Evolutionary conservation across 2,888 invertebrate species (phyloP).

Genomic region (Dasysyrphus albostriatus): DNA sequence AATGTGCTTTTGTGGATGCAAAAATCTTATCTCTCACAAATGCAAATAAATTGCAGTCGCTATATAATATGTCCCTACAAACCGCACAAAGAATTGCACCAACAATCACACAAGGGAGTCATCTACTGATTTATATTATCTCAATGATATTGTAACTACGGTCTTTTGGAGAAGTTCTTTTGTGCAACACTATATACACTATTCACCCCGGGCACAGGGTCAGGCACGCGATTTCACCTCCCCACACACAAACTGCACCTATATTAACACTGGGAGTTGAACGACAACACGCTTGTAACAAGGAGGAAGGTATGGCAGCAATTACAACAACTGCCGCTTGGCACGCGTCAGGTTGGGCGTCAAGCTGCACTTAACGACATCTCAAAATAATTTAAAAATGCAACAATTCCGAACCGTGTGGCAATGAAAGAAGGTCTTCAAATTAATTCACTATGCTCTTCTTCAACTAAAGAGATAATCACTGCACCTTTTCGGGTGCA

Average conservation of each 20-base stretch:
- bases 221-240: slow-evolving; percentile 50
- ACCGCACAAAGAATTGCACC: slow-evolving; percentile 39
- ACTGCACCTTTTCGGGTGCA: slow-evolving; percentile 41
- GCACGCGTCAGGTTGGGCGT: slow-evolving; percentile 65
- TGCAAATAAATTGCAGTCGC: slow-evolving; percentile 49
- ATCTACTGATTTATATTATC: slow-evolving; percentile 58
- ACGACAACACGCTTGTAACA: slow-evolving; percentile 9
- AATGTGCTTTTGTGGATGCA: slow-evolving; percentile 10
- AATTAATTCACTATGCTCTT: slow-evolving; percentile 6
- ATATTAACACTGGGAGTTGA: slow-evolving; percentile 43
- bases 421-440: slow-evolving; percentile 18
- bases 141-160: slow-evolving; percentile 26
- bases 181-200: background rate
- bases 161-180: slow-evolving; percentile 18
- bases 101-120: slow-evolving; percentile 20
- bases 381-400: slow-evolving; percentile 15
- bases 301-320: slow-evolving; percentile 15
- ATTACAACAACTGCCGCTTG: slow-evolving; percentile 41
- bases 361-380: slow-evolving; percentile 43
- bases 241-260: slow-evolving; percentile 51
- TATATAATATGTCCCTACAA: slow-evolving; percentile 14
- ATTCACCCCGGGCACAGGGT: slow-evolving; percentile 41
- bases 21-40: slow-evolving; percentile 55
- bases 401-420: slow-evolving; percentile 31
- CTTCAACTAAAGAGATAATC: background rate